phyloP scores from a whole-genome alignment of 1,140 invertebrate genomes.

The Pseudomyrmex gracilis region DNA sequence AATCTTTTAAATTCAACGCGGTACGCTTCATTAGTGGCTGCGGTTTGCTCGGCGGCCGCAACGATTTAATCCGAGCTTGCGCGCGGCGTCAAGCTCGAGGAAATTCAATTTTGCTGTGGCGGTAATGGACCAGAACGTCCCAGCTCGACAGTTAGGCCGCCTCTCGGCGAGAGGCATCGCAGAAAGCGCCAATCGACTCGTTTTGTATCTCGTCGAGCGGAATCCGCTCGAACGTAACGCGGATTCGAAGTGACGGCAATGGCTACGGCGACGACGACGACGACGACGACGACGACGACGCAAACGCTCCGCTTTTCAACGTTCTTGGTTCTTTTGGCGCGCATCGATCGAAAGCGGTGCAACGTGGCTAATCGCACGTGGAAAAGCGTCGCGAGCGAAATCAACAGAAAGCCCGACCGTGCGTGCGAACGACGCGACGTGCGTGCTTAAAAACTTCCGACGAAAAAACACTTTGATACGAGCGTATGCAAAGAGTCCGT shows the following conservation, averaged over 20 bases:
- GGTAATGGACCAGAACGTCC: conserved; percentile 72
- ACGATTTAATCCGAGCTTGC: conserved; percentile 75
- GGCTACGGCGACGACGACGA: not conserved
- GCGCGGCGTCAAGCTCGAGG: conserved; percentile 61
- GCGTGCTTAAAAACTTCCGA: not conserved
- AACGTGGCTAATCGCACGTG: not conserved
- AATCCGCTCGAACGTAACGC: conserved; percentile 45
- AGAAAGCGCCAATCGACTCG: conserved; percentile 52
- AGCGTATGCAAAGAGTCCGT: not conserved
- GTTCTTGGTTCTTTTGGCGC: not conserved
- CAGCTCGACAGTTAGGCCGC: conserved; percentile 31
- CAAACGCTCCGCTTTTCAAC: conserved; percentile 22
- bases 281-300: not conserved
- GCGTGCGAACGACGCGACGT: conserved; percentile 10
- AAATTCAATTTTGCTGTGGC: conserved; percentile 76
- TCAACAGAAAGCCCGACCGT: not conserved
- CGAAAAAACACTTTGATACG: not conserved
- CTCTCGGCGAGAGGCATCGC: not conserved
- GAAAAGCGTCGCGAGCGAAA: not conserved
- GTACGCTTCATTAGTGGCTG: conserved; percentile 73
- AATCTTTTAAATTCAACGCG: conserved; percentile 72
- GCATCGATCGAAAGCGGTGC: not conserved
- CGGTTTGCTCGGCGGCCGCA: conserved; percentile 68
- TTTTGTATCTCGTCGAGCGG: not conserved
- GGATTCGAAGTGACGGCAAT: not conserved